Conservation (phyloP, 2,113 vertebrate species). For the Ptyas mucosa region DNA sequence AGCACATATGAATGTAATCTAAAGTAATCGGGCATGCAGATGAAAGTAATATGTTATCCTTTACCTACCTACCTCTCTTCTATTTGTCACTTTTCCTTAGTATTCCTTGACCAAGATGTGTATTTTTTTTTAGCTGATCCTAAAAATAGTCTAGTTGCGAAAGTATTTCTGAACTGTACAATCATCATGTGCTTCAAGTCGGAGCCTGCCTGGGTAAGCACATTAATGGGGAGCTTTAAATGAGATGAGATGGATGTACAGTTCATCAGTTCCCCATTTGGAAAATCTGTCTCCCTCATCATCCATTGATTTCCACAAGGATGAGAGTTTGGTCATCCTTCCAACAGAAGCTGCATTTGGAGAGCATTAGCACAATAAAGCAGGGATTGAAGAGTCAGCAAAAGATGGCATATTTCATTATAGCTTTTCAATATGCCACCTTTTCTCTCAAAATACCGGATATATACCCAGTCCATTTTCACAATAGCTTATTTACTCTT, state of each 20-base stretch:
- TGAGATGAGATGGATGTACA: neutral
- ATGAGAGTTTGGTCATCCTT: neutral
- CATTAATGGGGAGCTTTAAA: neutral
- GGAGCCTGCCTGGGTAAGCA: neutral
- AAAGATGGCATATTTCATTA: neutral
- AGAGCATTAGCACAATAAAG: neutral
- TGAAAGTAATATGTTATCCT: neutral
- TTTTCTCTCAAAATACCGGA: neutral
- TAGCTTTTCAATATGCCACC: neutral
- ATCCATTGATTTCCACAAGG: neutral
- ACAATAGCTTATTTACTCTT: neutral
- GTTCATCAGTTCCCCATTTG: neutral
- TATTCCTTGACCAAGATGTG: neutral
- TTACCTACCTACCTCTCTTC: neutral
- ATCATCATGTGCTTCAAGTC: neutral
- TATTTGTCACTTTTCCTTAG: neutral
- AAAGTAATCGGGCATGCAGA: neutral
- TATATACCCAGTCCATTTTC: neutral
- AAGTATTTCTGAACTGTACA: neutral
- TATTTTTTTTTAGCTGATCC: neutral
- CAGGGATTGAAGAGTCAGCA: neutral
- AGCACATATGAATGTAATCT: neutral
- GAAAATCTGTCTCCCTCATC: neutral
- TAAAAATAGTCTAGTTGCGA: neutral
- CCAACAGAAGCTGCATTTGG: neutral